phyloP scores from a whole-genome alignment of 92 coral and sea anemone genomes.

The Meandrina meandrites region DNA sequence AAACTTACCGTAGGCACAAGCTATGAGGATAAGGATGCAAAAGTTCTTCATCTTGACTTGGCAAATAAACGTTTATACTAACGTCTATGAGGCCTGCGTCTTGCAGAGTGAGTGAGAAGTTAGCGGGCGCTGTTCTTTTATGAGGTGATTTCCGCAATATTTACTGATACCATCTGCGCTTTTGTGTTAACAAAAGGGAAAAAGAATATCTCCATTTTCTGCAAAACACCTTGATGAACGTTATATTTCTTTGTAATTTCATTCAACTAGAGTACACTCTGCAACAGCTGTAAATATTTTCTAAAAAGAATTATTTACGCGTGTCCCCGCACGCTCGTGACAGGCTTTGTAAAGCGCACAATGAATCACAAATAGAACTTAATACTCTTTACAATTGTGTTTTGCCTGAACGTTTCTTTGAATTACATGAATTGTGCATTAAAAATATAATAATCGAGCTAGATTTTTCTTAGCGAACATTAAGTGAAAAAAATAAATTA shows the following conservation, averaged over 20 bases:
- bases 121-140: not conserved
- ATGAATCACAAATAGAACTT: not conserved
- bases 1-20: conserved; percentile 17
- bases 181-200: not conserved
- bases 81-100: not conserved
- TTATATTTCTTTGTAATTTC: not conserved
- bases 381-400: not conserved
- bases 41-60: conserved; percentile 10
- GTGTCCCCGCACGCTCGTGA: not conserved
- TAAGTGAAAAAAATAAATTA: not conserved
- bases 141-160: not conserved
- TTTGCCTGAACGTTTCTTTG: not conserved
- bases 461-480: not conserved
- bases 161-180: not conserved
- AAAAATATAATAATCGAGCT: not conserved
- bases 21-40: not conserved
- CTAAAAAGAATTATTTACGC: not conserved
- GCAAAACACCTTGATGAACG: not conserved
- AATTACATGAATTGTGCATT: not conserved
- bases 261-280: not conserved
- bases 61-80: not conserved
- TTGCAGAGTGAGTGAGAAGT: not conserved
- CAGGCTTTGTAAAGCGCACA: not conserved
- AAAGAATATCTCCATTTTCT: not conserved
- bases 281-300: conserved; percentile 3